A percentile compares a stretch with the other conserved stretches of the same genome.
phyloP scores from a whole-genome alignment of 2,888 invertebrate species.

The Carcina quercana region DNA sequence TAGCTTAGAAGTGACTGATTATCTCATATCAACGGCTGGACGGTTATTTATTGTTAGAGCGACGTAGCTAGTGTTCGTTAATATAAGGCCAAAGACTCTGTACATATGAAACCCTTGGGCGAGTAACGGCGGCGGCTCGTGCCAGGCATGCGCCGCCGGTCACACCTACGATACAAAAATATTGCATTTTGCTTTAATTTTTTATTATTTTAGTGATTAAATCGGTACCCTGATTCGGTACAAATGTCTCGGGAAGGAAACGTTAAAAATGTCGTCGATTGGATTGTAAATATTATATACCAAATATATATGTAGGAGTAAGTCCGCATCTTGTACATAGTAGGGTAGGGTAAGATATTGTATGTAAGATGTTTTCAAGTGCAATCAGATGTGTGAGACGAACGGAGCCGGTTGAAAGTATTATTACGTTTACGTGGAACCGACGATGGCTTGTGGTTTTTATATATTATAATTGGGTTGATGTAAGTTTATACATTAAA shows the following conservation, averaged over 20 bases:
- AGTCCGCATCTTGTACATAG: too few relatives aligned
- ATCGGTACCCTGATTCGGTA: conserved; percentile 56
- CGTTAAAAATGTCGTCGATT: too few relatives aligned
- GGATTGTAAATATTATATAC: conserved; percentile 69
- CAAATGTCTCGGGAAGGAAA: conserved; percentile 65
- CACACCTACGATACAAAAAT: conserved; percentile 63
- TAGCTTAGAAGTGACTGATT: conserved; percentile 24
- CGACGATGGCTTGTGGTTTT: conserved; percentile 68
- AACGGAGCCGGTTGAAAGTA: conserved; percentile 66
- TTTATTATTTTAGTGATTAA: conserved; percentile 36
- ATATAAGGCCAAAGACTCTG: conserved; percentile 71
- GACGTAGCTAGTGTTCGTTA: conserved; percentile 45
- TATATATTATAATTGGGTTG: conserved; percentile 71
- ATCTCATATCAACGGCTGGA: conserved; percentile 22
- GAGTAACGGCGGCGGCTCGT: conserved; percentile 32
- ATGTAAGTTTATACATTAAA: conserved; percentile 63
- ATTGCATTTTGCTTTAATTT: conserved; percentile 71
- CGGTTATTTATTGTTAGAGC: conserved; percentile 34
- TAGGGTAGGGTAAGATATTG: conserved; percentile 38
- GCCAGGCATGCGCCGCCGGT: conserved; percentile 36
- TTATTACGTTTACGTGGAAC: conserved; percentile 73
- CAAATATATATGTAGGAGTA: conserved; percentile 70
- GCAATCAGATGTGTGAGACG: conserved; percentile 66
- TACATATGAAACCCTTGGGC: conserved; percentile 46
- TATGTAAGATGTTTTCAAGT: conserved; percentile 63